Evolutionary conservation across 2,888 invertebrate species (phyloP), one percentile per base, ranked within the genome.

Genomic region (Philereme transversata): DNA sequence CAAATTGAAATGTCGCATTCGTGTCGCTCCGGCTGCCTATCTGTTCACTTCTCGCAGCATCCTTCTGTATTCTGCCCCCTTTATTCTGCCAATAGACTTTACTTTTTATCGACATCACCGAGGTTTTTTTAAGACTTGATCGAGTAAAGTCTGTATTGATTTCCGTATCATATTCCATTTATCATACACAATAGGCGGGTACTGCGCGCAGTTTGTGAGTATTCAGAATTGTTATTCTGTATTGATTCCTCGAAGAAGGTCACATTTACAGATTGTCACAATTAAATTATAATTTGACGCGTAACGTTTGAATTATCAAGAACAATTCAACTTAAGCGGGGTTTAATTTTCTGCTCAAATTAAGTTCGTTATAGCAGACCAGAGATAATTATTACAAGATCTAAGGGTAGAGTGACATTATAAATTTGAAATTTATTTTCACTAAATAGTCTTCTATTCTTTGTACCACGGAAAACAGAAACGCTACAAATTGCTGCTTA

Each of bases 1-100:
- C 86, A 90, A 90, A 92, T 91, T 92, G 92, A 91, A 90, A 90
- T 88, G 90, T 90, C 91, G 91, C 86, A 88, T 89, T 89, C 88
- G 82, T 81, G 86, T 87, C 86, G 86, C 86, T 86, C 84, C 78
- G 77, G 77, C 83, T 81, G 85, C 87, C 89, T 87, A 84, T 88
- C 88, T 87, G 78, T 77, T 72, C 76, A 73, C 69, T 78, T 78
- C 78, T 74, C 78, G 75, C 73, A 71, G 69, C 78, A 81, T 82
- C 77, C 81, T 83, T 83, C 84, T 78, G 74, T 88, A 86, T 86
- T 87, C 83, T 82, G 79, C 75, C 78, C n/a, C 79, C 79, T 80
- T 83, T 71, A 83, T 77, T 79, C 80, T 78, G 74, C 81, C 84
- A 88, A 89, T 88, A 85, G 88, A 85, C 83, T 87, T 86, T 83